Conservation (phyloP, 2,888 invertebrate genomes). For the Dichetophora obliterata region DNA sequence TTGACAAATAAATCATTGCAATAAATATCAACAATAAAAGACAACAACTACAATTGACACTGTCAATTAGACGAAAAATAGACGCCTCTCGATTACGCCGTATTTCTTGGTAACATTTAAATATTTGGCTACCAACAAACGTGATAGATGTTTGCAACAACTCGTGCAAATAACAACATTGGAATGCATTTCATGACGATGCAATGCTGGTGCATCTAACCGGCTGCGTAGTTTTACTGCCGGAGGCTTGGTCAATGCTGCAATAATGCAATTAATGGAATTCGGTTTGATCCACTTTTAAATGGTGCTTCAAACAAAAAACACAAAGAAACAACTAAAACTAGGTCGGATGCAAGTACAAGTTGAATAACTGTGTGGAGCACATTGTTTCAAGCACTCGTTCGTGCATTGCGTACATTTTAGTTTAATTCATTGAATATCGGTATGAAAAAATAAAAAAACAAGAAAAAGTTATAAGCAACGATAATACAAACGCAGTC, state of each 20-base stretch:
- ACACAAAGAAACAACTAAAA: too few relatives aligned
- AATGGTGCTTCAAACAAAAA: too few relatives aligned
- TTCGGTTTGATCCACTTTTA: too few relatives aligned
- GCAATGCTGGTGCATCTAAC: too few relatives aligned
- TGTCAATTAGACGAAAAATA: conserved; percentile 4
- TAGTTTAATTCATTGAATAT: not conserved
- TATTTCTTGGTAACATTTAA: not conserved
- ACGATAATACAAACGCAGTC: not conserved
- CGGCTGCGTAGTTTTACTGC: too few relatives aligned
- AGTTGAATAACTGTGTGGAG: too few relatives aligned
- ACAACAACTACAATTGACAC: not conserved
- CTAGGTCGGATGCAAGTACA: too few relatives aligned
- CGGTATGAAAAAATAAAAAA: not conserved
- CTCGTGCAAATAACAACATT: not conserved
- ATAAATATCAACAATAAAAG: too few relatives aligned
- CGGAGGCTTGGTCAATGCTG: too few relatives aligned
- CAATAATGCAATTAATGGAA: too few relatives aligned
- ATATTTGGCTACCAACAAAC: not conserved
- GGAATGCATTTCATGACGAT: too few relatives aligned
- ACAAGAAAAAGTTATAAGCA: not conserved
- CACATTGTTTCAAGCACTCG: not conserved
- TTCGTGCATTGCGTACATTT: not conserved
- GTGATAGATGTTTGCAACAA: not conserved
- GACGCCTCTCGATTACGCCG: not conserved
- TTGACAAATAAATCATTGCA: not conserved